These are phyloP conservation scores for Drosophila leontia DNA, from an alignment of 1,140 invertebrate species.

Conservation along the genomic window DNA sequence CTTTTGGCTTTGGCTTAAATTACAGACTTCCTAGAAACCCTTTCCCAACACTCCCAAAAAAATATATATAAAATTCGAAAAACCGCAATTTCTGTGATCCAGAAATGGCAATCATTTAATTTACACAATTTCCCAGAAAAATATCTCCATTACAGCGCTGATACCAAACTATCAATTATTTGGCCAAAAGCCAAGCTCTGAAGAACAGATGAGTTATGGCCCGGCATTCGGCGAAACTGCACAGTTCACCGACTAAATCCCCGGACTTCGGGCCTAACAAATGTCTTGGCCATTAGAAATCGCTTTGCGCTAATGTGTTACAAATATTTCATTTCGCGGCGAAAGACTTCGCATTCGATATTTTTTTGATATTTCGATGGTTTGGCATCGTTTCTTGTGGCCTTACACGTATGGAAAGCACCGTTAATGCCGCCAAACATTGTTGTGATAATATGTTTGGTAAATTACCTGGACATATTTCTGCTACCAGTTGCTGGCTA, in stretches of 20 bases:
- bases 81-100: conserved; percentile 14
- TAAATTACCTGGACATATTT: conserved; percentile 73
- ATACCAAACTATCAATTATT: conserved; percentile 50
- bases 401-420: conserved; percentile 61
- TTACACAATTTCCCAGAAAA: conserved; percentile 51
- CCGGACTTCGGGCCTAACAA: conserved; percentile 55
- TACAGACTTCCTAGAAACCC: neutral
- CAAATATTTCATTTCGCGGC: conserved; percentile 70
- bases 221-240: conserved; percentile 38
- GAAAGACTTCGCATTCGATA: conserved; percentile 5
- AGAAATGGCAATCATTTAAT: conserved; percentile 33
- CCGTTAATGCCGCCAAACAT: conserved; percentile 75
- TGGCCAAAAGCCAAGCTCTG: conserved; percentile 7
- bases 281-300: conserved; percentile 74
- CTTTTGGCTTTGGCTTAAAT: neutral
- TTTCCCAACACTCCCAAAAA: conserved; percentile 21
- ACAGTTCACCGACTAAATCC: conserved; percentile 53
- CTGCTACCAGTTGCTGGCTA: conserved; percentile 58
- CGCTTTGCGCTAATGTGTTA: conserved; percentile 80
- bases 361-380: conserved; percentile 35
- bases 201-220: conserved; percentile 47
- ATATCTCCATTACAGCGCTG: conserved; percentile 36
- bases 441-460: conserved; percentile 82
- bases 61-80: neutral
- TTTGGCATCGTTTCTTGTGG: conserved; percentile 39